Evolutionary conservation across 2,888 invertebrate genomes (phyloP), one percentile per base, ranked within the genome.

Genomic region (Siphlonurus alternatus): DNA sequence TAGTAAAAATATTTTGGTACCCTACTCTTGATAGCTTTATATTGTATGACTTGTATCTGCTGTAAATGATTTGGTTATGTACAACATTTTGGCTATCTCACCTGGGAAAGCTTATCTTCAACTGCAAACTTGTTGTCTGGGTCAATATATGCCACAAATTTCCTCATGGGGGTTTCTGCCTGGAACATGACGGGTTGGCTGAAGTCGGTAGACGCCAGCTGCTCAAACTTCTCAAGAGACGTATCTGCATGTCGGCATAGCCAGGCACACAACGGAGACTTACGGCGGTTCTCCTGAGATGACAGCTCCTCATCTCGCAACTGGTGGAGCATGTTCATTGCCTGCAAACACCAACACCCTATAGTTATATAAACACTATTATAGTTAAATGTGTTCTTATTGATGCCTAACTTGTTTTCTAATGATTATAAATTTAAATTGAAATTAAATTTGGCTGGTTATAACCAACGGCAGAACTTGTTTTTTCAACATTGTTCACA

Each of bases 51-150:
- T n/a, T n/a, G n/a, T n/a, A n/a, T n/a, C n/a, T n/a, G n/a, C n/a
- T n/a, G n/a, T n/a, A n/a, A n/a, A n/a, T n/a, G n/a, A n/a, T n/a
- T n/a, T n/a, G n/a, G n/a, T n/a, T n/a, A n/a, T n/a, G n/a, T n/a
- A n/a, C n/a, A n/a, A n/a, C n/a, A n/a, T n/a, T n/a, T n/a, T n/a
- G n/a, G n/a, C n/a, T n/a, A n/a, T n/a, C n/a, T n/a, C 74, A 93
- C 93, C 82, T 95, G 95, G 3, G 96, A 97, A 62, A 97, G 77
- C 77, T 95, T 95, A 74, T 97, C 97, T 76, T 92, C 90, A 66
- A 88, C 80, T 63, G 84, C 83, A 76, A 95, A 94, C 74, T 87
- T 85, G 71, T 92, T 84, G 66, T 95, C 94, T 1, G 91, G 90
- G 76, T 98, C 97, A 69, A 98, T 96, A 72, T 91, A 92, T 0